These are phyloP conservation scores for Pseudomyrmex flavicornis DNA, from an alignment of 1,140 invertebrate species.

Conservation along the genomic window DNA sequence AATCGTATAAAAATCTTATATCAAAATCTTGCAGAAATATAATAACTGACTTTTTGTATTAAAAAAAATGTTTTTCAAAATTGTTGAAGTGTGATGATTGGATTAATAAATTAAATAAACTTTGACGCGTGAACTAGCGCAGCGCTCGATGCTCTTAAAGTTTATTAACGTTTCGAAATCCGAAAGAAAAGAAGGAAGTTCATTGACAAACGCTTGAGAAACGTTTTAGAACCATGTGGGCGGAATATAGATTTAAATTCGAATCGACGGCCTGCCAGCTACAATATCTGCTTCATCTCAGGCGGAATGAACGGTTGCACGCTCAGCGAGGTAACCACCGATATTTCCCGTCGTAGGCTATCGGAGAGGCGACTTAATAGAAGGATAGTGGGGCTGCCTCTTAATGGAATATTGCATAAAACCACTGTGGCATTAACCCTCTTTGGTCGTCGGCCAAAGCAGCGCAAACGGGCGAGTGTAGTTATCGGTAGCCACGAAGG, in stretches of 20 bases:
- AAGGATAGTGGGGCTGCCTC: conserved; percentile 69
- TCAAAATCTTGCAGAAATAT: not conserved
- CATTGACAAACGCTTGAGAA: conserved; percentile 24
- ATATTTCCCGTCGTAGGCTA: conserved; percentile 75
- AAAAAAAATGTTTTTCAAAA: too few relatives aligned
- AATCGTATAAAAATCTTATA: not conserved
- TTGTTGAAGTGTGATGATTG: too few relatives aligned
- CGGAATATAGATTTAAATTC: conserved; percentile 63
- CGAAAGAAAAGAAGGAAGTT: conserved; percentile 5
- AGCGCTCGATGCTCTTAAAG: not conserved
- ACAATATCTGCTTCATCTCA: conserved; percentile 67
- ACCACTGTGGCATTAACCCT: conserved; percentile 68
- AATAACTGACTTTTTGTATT: too few relatives aligned
- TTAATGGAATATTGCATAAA: conserved; percentile 74
- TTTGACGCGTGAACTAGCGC: not conserved
- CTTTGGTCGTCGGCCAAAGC: conserved; percentile 42
- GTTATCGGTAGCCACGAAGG: conserved; percentile 37
- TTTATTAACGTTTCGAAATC: conserved; percentile 23
- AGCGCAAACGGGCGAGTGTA: conserved; percentile 16
- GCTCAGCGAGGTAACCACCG: conserved; percentile 63
- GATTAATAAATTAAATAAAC: too few relatives aligned
- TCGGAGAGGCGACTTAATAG: conserved; percentile 75
- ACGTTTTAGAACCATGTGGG: not conserved
- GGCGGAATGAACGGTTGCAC: conserved; percentile 65
- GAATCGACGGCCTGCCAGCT: conserved; percentile 66